These are phyloP conservation scores for Drosophila grimshawi DNA, from an alignment of 1,140 invertebrate genomes.

Conservation along the genomic window DNA sequence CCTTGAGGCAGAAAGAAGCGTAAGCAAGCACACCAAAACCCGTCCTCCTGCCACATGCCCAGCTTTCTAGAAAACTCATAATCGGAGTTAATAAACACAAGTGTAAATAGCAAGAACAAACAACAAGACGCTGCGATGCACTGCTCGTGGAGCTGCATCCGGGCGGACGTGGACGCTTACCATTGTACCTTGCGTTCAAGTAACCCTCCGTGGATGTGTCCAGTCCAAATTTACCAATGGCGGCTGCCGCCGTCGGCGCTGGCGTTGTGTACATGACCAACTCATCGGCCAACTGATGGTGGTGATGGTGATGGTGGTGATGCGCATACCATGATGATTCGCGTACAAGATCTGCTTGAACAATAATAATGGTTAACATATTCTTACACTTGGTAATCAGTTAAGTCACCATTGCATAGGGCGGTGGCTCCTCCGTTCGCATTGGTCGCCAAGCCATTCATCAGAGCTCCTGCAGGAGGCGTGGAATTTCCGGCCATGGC, in stretches of 20 bases:
- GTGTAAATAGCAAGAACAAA: slow-evolving; percentile 76
- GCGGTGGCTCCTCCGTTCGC: slow-evolving; percentile 43
- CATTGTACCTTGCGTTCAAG: slow-evolving; percentile 84
- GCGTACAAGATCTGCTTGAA: slow-evolving; percentile 65
- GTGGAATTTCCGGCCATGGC: slow-evolving; percentile 49
- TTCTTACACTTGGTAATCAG: neutral
- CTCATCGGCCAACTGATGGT: slow-evolving; percentile 74
- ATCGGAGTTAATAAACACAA: slow-evolving; percentile 75
- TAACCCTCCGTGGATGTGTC: slow-evolving; percentile 82
- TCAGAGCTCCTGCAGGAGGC: slow-evolving; percentile 62
- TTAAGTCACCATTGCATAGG: slow-evolving; percentile 61
- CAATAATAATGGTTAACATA: neutral
- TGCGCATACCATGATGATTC: slow-evolving; percentile 82
- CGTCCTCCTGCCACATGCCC: slow-evolving; percentile 1
- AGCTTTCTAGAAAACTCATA: slow-evolving; percentile 56
- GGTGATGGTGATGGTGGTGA: slow-evolving; percentile 74
- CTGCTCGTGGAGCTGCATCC: slow-evolving; percentile 50
- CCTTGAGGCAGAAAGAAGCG: slow-evolving; percentile 47
- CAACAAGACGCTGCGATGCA: slow-evolving; percentile 45
- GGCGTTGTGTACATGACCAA: slow-evolving; percentile 78
- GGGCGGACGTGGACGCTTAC: slow-evolving; percentile 74
- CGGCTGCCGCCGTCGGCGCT: slow-evolving; percentile 59
- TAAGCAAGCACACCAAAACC: neutral
- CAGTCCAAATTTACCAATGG: slow-evolving; percentile 79
- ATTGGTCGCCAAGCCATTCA: slow-evolving; percentile 50